Evolutionary conservation across 1,140 invertebrate genomes (phyloP).

Genomic region (Pantala flavescens): DNA sequence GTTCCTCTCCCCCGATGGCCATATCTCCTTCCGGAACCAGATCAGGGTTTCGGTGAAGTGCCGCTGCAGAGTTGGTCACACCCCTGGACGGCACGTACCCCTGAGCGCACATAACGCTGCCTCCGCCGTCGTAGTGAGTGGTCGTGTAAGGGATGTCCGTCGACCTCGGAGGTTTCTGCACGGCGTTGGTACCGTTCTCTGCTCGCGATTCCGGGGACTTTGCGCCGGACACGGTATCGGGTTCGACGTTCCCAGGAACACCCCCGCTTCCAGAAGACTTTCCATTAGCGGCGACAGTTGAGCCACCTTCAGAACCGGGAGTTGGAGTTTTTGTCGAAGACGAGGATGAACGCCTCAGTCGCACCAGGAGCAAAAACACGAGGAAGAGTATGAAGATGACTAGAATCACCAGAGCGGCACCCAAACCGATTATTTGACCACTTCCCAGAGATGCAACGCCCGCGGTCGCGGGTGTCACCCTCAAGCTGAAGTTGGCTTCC

Average conservation of each 20-base stretch:
- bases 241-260: not conserved
- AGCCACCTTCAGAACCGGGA: constrained; percentile 44
- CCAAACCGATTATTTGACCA: constrained; percentile 74
- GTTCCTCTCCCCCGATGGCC: not conserved
- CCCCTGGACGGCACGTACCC: not conserved
- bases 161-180: constrained; percentile 54
- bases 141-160: constrained; percentile 52
- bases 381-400: constrained; percentile 65
- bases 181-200: constrained; percentile 49
- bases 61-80: constrained; percentile 40
- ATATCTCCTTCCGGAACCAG: constrained; percentile 4
- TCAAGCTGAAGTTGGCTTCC: constrained; percentile 82
- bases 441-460: constrained; percentile 69
- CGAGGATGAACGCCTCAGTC: constrained; percentile 54
- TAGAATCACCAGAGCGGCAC: constrained; percentile 66
- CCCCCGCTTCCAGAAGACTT: constrained; percentile 32
- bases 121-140: constrained; percentile 48
- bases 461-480: constrained; percentile 61
- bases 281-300: constrained; percentile 34
- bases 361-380: constrained; percentile 58
- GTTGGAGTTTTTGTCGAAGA: constrained; percentile 62
- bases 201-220: constrained; percentile 30
- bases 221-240: not conserved
- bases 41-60: not conserved
- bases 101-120: constrained; percentile 31